Conservation (phyloP, 2,797 vertebrate species). For the Ateles fusciceps region DNA sequence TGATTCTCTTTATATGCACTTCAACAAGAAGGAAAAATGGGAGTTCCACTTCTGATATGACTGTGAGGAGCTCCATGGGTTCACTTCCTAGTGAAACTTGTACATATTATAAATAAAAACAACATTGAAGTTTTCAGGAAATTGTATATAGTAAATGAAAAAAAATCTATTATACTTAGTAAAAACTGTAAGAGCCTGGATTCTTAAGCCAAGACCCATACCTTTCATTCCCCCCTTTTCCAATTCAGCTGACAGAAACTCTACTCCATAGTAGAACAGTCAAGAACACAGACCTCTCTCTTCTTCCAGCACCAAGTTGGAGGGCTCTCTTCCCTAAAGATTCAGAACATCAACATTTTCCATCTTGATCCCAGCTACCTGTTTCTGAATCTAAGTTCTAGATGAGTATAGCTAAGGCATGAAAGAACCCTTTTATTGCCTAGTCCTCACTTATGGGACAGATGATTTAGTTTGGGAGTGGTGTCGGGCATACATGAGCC, state of each 20-base stretch:
- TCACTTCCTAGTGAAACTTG: background rate
- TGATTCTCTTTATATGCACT: background rate
- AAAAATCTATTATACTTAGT: background rate
- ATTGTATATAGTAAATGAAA: background rate
- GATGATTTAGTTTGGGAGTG: background rate
- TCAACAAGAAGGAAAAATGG: background rate
- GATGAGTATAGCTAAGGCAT: background rate
- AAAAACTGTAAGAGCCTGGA: background rate
- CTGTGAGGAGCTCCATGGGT: background rate
- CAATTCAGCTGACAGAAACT: background rate
- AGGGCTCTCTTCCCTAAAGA: background rate
- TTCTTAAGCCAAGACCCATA: background rate
- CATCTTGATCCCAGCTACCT: background rate
- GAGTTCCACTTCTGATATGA: background rate
- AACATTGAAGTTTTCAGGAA: background rate
- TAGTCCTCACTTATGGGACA: rapidly evolving
- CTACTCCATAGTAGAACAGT: rapidly evolving
- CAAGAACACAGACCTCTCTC: background rate
- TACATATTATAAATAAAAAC: background rate
- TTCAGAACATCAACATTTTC: background rate
- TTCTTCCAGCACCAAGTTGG: background rate
- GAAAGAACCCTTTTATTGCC: background rate
- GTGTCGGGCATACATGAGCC: background rate
- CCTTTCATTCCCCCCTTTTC: background rate
- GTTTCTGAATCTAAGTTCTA: background rate